These are phyloP conservation scores for Heteractis magnifica DNA, from an alignment of 92 coral and sea anemone genomes.

Conservation along the genomic window DNA sequence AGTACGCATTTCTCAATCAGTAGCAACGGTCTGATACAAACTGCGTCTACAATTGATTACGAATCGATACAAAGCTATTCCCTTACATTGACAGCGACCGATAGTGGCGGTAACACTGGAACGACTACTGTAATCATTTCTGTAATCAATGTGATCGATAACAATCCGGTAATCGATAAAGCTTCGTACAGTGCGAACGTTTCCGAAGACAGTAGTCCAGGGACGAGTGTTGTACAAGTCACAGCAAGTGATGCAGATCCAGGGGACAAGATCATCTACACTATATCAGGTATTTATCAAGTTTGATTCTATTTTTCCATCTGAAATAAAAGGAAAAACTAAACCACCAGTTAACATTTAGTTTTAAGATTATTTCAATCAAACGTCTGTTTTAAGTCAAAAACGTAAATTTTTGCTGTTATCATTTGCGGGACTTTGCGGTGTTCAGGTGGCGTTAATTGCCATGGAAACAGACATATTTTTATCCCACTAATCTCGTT, in stretches of 20 bases:
- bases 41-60: slow-evolving; percentile 48
- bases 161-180: slow-evolving; percentile 52
- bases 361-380: not conserved
- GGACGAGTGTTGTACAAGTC: slow-evolving; percentile 45
- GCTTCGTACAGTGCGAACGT: slow-evolving; percentile 42
- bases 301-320: not conserved
- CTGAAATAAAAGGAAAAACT: too few species aligned
- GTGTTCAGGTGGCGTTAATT: too few species aligned
- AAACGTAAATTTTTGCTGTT: too few species aligned
- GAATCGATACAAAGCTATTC: slow-evolving; percentile 50
- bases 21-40: slow-evolving; percentile 47
- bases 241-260: slow-evolving; percentile 55
- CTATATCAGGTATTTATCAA: slow-evolving; percentile 44
- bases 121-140: slow-evolving; percentile 47
- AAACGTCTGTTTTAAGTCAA: too few species aligned
- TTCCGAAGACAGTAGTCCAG: slow-evolving; percentile 48
- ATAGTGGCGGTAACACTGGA: slow-evolving; percentile 49
- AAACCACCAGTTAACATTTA: not conserved
- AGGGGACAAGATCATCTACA: slow-evolving; percentile 42
- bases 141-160: slow-evolving; percentile 48
- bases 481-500: too few species aligned
- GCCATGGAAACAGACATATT: too few species aligned
- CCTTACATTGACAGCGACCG: slow-evolving; percentile 55
- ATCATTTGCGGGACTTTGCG: too few species aligned
- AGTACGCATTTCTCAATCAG: slow-evolving; percentile 50